Base-by-base conservation (phyloP, 2,113 vertebrate genomes). In the Naja naja region DNA sequence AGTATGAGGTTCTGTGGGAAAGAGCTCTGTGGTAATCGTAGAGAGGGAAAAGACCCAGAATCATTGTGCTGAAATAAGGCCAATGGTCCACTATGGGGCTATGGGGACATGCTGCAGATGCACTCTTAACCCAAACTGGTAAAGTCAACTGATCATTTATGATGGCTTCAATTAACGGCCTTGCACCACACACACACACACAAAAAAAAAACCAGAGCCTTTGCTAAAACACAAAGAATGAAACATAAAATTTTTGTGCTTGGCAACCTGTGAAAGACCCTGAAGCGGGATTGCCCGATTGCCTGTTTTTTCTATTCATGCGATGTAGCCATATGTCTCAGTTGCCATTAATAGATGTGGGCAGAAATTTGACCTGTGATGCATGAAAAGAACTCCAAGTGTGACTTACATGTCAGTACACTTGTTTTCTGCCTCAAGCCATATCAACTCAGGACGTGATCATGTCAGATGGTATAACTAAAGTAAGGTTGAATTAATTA, bases 21-120 rank as follows among this genome's bases (percentile, higher is more conserved):
- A 94, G 90, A 93, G 18, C 30, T 85, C 81, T 43, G 87, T n/a
- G 43, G 69, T 45, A 94, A 69, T 85, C 88, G 87, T 94, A 92
- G 52, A 81, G 45, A 58, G 7, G 56, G 23, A 34, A 60, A 52
- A 87, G 0, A 23, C 88, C 6, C 1, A 92, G 54, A 64, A 94
- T 91, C 89, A 86, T 81, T 39, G n/a, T 88, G 91, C 90, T 92
- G 20, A 81, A 34, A 93, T 89, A 92, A 86, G 92, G 91, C 90
- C 91, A 64, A 25, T 8, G 69, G 34, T 20, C 18, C 8, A 2
- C 69, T 81, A 85, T 90, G 94, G 89, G 93, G 93, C 92, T 88
- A 74, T 74, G 93, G 95, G 85, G 94, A 95, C 90, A 93, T 93
- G 94, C 92, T 89, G 93, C 93, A 94, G 96, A 95, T 92, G 94